Conservation (phyloP, 2,888 invertebrate genomes). For the Hyppa rectilinea region DNA sequence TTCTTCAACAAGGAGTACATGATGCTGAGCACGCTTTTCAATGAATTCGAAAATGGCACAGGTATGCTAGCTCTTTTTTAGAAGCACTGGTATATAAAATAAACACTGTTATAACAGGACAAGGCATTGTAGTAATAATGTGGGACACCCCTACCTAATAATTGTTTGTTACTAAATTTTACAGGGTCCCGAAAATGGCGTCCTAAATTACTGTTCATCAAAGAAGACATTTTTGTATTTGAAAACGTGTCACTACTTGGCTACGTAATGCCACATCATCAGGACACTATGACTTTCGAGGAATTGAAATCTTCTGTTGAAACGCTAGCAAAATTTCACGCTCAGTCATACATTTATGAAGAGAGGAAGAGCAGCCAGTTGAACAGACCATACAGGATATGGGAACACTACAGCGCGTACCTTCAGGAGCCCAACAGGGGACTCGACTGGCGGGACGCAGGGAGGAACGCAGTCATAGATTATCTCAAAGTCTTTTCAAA, state of each 20-base stretch:
- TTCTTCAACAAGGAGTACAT: constrained; percentile 83
- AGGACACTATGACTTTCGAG: constrained; percentile 76
- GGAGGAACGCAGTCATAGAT: constrained; percentile 81
- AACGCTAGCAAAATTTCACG: constrained; percentile 88
- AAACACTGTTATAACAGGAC: neutral
- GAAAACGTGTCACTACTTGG: constrained; percentile 81
- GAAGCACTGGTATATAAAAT: too few species aligned
- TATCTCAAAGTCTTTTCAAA: constrained; percentile 80
- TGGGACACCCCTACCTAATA: neutral
- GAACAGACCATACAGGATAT: constrained; percentile 79
- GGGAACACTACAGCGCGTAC: constrained; percentile 80
- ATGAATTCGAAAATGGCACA: constrained; percentile 73
- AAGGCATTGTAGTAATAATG: neutral
- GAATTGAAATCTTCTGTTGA: constrained; percentile 83
- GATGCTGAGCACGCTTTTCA: constrained; percentile 80
- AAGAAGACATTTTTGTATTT: constrained; percentile 82
- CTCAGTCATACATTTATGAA: constrained; percentile 87
- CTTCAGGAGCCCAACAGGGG: constrained; percentile 76
- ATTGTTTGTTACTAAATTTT: constrained; percentile 33
- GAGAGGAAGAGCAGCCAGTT: constrained; percentile 79
- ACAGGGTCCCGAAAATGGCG: constrained; percentile 80
- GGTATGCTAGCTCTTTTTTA: constrained; percentile 70
- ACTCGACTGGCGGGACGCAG: constrained; percentile 79
- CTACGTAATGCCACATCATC: constrained; percentile 79
- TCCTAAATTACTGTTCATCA: constrained; percentile 75